Evolutionary conservation across 2,888 invertebrate species (phyloP).

Genomic region (Amphipyra tragopoginis): DNA sequence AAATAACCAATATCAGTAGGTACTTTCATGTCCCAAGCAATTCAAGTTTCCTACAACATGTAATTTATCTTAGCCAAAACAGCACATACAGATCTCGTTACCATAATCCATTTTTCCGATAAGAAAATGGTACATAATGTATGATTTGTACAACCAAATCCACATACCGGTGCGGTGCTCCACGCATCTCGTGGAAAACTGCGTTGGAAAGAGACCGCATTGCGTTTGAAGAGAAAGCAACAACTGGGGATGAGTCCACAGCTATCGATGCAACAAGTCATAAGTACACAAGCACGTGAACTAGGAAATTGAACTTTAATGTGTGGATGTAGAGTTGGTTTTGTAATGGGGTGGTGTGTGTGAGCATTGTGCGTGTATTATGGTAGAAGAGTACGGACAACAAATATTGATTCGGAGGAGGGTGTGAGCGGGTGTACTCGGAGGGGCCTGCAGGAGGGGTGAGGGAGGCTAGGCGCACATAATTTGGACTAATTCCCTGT

Average conservation of each 20-base stretch:
- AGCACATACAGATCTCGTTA: slow-evolving; percentile 34
- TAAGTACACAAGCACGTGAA: slow-evolving; percentile 47
- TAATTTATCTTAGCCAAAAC: slow-evolving; percentile 34
- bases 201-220: slow-evolving; percentile 85
- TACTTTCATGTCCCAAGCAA: slow-evolving; percentile 1
- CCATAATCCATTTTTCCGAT: slow-evolving; percentile 60
- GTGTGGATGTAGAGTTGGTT: slow-evolving; percentile 16
- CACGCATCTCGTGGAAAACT: slow-evolving; percentile 81
- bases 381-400: slow-evolving; percentile 90
- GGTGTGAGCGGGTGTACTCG: slow-evolving; percentile 69
- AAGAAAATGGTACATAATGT: slow-evolving; percentile 62
- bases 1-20: neutral
- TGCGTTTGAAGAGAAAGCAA: slow-evolving; percentile 84
- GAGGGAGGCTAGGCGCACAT: slow-evolving; percentile 78
- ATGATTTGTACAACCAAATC: slow-evolving; percentile 60
- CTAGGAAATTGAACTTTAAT: slow-evolving; percentile 41
- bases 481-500: slow-evolving; percentile 89
- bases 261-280: slow-evolving; percentile 57
- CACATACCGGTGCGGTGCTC: slow-evolving; percentile 64
- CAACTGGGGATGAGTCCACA: slow-evolving; percentile 82
- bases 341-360: slow-evolving; percentile 56
- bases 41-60: neutral
- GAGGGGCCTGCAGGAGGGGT: slow-evolving; percentile 60
- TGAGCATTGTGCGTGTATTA: slow-evolving; percentile 88
- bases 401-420: slow-evolving; percentile 89